These are phyloP conservation scores for Drosophila incognita DNA, from an alignment of 2,888 invertebrate species.

Conservation along the genomic window DNA sequence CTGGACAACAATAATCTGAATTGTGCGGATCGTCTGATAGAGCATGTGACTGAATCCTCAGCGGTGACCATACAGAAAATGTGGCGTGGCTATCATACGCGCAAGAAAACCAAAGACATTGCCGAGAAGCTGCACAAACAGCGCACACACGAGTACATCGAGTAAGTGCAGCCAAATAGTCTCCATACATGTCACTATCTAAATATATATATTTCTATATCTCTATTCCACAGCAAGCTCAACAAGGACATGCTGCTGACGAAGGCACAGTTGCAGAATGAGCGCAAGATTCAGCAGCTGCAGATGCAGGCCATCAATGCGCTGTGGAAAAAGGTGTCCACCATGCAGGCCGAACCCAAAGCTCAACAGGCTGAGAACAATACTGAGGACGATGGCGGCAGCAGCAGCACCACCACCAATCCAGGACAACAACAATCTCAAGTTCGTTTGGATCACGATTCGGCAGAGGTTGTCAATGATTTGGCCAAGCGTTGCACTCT, in stretches of 20 bases:
- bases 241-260: slow-evolving; percentile 94
- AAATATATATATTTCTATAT: slow-evolving; percentile 14
- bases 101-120: slow-evolving; percentile 87
- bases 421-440: slow-evolving; percentile 26
- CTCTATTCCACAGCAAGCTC: slow-evolving; percentile 87
- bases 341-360: slow-evolving; percentile 85
- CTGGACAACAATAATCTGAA: slow-evolving; percentile 71
- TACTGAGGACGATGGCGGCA: slow-evolving; percentile 14
- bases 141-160: slow-evolving; percentile 93
- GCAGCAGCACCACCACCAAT: neutral
- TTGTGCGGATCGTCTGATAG: slow-evolving; percentile 62
- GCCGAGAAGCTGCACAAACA: slow-evolving; percentile 90
- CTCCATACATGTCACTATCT: too few relatives aligned
- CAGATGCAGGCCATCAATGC: slow-evolving; percentile 97
- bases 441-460: slow-evolving; percentile 86
- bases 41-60: slow-evolving; percentile 85
- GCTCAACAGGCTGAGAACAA: slow-evolving; percentile 20
- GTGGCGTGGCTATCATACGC: slow-evolving; percentile 93
- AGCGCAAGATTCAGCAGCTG: slow-evolving; percentile 92
- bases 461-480: slow-evolving; percentile 88
- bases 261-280: slow-evolving; percentile 93
- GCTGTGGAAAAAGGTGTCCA: slow-evolving; percentile 94
- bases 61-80: slow-evolving; percentile 93
- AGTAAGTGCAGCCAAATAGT: slow-evolving; percentile 86
- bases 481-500: slow-evolving; percentile 91